Evolutionary conservation across 1,140 invertebrate genomes (phyloP), one percentile per base, ranked within the genome.

Genomic region (Leptinotarsa defecta): DNA sequence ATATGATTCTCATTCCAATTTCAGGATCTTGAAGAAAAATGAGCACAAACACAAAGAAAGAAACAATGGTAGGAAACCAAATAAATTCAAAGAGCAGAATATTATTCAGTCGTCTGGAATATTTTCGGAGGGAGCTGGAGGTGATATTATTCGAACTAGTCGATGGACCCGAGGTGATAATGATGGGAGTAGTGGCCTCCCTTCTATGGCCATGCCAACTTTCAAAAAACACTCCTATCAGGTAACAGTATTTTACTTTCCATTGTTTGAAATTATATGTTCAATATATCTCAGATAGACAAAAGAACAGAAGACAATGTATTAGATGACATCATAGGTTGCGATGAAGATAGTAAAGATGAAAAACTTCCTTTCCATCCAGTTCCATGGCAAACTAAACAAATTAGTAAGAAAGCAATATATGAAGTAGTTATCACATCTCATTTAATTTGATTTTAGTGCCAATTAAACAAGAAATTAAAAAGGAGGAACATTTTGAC

Each of bases 81-180:
- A 63, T 24, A 81, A 78, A 22, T 81, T 74, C 79, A 43, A 43
- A 8, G 34, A 43, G 8, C 34, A 11, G 34, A 43, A 43, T 8
- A 11, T 43, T 8, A 22, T 81, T 13, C 80, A 82, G 52, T 82
- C 81, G 3, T 75, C 61, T 74, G 79, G 81, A 69, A 77, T 82
- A 67, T 82, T 82, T 74, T 81, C 81, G 22, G 76, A 82, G 61
- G 81, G 81, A 48, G 76, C 76, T 17, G 81, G 78, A 68, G 71
- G 20, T 76, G 64, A 77, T 71, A 27, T 64, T 22, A 0, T 19
- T 24, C 24, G 15, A 64, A 48, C 13, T 13, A 65, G 34, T 19
- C 20, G 52, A 22, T 20, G 6, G 11, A 4, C 69, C 49, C 71
- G 68, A 13, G 61, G 67, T 65, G 64, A 71, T 43, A 78, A 24